These are phyloP conservation scores for Bombus superbus DNA, from an alignment of 1,140 invertebrate genomes.

Conservation along the genomic window DNA sequence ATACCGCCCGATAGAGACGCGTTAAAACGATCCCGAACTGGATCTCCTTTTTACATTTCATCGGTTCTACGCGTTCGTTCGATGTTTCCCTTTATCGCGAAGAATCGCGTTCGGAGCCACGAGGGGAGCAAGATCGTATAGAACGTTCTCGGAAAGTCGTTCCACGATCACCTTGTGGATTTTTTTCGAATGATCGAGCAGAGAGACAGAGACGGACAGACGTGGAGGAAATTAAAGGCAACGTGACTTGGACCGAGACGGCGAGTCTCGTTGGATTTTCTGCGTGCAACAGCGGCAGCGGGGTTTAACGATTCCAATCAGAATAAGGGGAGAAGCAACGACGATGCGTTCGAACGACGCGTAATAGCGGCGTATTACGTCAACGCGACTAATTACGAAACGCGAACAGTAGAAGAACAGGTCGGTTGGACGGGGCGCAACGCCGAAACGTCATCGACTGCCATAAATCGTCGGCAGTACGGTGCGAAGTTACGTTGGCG, in stretches of 20 bases:
- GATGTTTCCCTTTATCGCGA: conserved; percentile 3
- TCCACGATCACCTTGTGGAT: neutral
- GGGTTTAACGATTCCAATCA: conserved; percentile 29
- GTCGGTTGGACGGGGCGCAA: no score
- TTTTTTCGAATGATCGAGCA: neutral
- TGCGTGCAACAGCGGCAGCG: neutral
- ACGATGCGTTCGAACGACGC: conserved; percentile 13
- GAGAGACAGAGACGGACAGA: neutral
- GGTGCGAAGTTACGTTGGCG: no score
- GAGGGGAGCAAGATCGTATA: neutral
- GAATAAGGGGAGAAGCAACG: conserved; percentile 15
- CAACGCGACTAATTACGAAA: neutral
- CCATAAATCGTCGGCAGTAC: neutral
- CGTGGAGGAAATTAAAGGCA: neutral
- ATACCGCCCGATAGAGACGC: neutral
- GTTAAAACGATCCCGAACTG: conserved; percentile 2
- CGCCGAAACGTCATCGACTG: neutral
- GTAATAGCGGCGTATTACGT: conserved; percentile 5
- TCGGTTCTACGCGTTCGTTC: neutral
- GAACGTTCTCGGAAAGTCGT: neutral
- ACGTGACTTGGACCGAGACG: neutral
- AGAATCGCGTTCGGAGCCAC: no score
- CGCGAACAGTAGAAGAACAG: neutral
- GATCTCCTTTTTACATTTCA: neutral
- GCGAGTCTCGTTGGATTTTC: neutral